phyloP scores from a whole-genome alignment of 1,140 invertebrate genomes.

The Anastrepha obliqua region DNA sequence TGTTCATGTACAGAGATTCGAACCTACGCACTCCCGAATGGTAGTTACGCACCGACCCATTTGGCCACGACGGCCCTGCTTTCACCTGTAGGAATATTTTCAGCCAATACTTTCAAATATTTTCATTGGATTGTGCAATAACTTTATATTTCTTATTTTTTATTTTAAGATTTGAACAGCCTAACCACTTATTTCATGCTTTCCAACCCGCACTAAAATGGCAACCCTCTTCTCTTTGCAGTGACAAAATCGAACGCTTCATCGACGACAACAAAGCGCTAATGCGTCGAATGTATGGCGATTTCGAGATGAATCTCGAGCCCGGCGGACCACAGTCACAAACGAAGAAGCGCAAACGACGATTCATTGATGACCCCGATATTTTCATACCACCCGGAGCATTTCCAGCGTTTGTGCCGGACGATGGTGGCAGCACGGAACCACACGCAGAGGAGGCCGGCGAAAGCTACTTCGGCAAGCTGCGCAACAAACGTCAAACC shows the following conservation, averaged over 20 bases:
- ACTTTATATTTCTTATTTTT: no score
- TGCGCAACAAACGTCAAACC: constrained; percentile 76
- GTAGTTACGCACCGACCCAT: no score
- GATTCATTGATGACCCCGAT: constrained; percentile 77
- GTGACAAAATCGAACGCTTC: constrained; percentile 91
- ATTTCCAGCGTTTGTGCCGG: constrained; percentile 63
- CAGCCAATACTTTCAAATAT: no score
- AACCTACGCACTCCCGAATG: no score
- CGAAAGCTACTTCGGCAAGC: constrained; percentile 77
- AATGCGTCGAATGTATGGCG: constrained; percentile 94
- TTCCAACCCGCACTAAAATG: no score
- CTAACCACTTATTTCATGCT: no score
- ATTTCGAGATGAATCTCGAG: constrained; percentile 80
- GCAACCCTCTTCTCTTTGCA: constrained; percentile 68
- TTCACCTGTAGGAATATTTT: no score
- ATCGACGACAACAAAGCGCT: constrained; percentile 95
- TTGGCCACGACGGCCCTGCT: no score
- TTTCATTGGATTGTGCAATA: no score
- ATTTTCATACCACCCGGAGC: constrained; percentile 74
- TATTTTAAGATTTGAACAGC: no score
- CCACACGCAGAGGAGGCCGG: constrained; percentile 63
- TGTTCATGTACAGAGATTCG: no score
- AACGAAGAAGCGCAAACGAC: constrained; percentile 75
- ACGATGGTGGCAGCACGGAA: constrained; percentile 57
- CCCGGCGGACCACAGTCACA: constrained; percentile 76